Percentiles rank a stretch among this genome's conserved stretches.
phyloP scores from a whole-genome alignment of 2,888 invertebrate genomes.

The Chrysolina oricalcia region DNA sequence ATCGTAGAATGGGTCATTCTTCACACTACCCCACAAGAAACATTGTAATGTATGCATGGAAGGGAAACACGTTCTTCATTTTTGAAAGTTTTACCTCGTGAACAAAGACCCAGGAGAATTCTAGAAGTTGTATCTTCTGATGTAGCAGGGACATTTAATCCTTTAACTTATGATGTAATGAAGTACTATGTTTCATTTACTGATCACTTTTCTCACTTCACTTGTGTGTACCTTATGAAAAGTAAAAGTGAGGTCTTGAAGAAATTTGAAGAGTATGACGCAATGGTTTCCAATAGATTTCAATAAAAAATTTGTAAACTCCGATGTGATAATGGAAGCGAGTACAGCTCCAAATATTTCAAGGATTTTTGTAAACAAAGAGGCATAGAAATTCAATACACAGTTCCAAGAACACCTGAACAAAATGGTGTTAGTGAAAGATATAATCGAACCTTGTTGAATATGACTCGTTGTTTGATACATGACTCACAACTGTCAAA shows the following conservation, averaged over 20 bases:
- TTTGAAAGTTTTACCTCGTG: not conserved
- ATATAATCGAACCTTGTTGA: not conserved
- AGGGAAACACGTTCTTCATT: not conserved
- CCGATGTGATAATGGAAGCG: not conserved
- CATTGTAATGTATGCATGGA: not conserved
- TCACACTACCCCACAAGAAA: not conserved
- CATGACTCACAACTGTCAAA: not conserved
- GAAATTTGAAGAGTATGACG: not conserved
- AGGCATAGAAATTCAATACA: not conserved
- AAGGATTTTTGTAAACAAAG: not conserved
- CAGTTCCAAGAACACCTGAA: not conserved
- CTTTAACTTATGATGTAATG: conserved; percentile 3
- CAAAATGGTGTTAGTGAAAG: not conserved
- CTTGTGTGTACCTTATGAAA: conserved; percentile 7
- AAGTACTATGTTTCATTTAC: conserved; percentile 9
- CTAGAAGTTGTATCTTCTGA: not conserved
- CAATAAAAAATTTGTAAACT: not conserved
- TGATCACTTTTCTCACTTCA: conserved; percentile 14
- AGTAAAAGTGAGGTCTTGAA: conserved; percentile 11
- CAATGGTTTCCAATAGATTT: not conserved
- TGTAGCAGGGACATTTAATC: conserved; percentile 2
- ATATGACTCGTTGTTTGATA: not conserved
- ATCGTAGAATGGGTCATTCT: not conserved
- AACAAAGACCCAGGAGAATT: not conserved
- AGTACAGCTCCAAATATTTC: not conserved